A percentile compares a stretch with the other conserved stretches of the same genome.
phyloP scores from a whole-genome alignment of 2,888 invertebrate species.

The Euphydryas editha region DNA sequence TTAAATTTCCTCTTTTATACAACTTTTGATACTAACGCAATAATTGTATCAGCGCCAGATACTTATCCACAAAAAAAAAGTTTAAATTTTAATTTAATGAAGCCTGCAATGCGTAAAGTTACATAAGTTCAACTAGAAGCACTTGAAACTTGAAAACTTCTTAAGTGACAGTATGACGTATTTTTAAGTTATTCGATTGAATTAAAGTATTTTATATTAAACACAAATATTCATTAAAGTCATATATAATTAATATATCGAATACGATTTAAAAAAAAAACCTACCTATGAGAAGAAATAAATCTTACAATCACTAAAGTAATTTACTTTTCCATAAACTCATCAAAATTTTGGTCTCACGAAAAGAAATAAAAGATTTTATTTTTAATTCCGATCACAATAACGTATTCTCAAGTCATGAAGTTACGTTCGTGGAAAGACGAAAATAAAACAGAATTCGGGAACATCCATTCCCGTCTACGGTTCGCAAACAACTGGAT shows the following conservation, averaged over 20 bases:
- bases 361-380: conserved; percentile 10
- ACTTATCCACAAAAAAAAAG: not conserved
- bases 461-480: conserved; percentile 57
- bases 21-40: not conserved
- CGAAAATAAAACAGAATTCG: conserved; percentile 29
- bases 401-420: conserved; percentile 30
- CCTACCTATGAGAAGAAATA: not conserved
- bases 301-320: conserved; percentile 4
- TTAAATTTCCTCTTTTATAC: not conserved
- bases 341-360: conserved; percentile 13
- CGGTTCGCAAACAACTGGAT: conserved; percentile 66
- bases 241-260: not conserved
- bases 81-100: conserved; percentile 36
- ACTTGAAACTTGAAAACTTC: conserved; percentile 17
- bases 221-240: not conserved
- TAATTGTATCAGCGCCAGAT: not conserved
- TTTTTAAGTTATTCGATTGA: not conserved
- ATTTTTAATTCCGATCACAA: conserved; percentile 27
- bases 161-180: not conserved
- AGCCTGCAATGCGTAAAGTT: conserved; percentile 75
- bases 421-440: conserved; percentile 32
- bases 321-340: not conserved
- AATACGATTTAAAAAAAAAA: not conserved
- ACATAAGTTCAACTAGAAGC: conserved; percentile 56
- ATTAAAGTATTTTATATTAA: not conserved